Conservation (phyloP, 64 coral and sea anemone species). For the Acropora yongei region DNA sequence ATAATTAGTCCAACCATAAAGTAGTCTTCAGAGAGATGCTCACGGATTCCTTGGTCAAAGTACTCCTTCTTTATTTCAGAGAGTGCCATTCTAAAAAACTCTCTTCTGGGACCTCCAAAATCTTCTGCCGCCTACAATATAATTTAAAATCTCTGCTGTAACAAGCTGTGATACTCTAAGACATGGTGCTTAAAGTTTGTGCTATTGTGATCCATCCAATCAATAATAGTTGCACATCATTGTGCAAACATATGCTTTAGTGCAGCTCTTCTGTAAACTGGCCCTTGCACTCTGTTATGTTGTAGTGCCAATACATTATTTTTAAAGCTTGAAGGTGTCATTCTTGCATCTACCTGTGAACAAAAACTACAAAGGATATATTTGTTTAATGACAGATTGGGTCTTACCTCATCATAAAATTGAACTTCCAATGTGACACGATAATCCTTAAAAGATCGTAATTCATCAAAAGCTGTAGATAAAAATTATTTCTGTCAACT, state of each 20-base stretch:
- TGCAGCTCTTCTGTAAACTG: not conserved
- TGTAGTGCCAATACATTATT: not conserved
- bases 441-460: not conserved
- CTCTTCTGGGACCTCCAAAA: conserved; percentile 53
- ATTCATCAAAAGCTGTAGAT: conserved; percentile 20
- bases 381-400: not conserved
- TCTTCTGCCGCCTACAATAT: conserved; percentile 32
- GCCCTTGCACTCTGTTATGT: not conserved
- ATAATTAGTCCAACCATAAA: conserved; percentile 46
- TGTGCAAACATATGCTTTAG: not conserved
- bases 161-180: not conserved
- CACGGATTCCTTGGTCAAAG: conserved; percentile 54
- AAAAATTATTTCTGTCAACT: too few species aligned
- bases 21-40: conserved; percentile 43
- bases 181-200: not conserved
- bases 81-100: conserved; percentile 55
- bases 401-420: conserved; percentile 49
- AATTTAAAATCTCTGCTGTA: conserved; percentile 7
- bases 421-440: conserved; percentile 49
- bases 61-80: conserved; percentile 52
- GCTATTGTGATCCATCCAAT: too few species aligned
- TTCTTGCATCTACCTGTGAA: not conserved
- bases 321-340: not conserved
- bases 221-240: not conserved
- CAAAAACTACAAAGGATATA: conserved; percentile 8